Evolutionary conservation across 2,888 invertebrate genomes (phyloP), one percentile per base, ranked within the genome.

Genomic region (Siphonodentalium dalli): DNA sequence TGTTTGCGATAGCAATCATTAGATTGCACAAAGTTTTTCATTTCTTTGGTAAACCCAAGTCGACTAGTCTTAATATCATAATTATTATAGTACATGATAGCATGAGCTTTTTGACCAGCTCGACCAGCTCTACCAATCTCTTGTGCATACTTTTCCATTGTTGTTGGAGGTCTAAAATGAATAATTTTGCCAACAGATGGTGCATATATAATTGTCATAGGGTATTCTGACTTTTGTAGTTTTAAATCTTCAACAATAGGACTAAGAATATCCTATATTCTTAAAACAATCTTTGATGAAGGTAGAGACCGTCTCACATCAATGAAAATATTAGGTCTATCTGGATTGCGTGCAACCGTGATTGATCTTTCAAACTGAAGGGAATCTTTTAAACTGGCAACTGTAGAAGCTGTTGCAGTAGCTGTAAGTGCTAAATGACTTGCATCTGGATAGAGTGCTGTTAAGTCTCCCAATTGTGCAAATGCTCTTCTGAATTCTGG

Each of bases 91-190:
- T 54, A 61, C 13, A 50, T 29, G 2, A 52, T 38, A 24, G 61
- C 61, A 5, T 24, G n/a, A 7, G 58, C 44, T 7, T 33, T 26
- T 41, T 63, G 51, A 15, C 56, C 61, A 26, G 33, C 43, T n/a
- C 61, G 41, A 13, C 58, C 63, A 28, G 63, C 55, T 47, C 60
- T 26, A 13, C 63, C 61, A 21, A 63, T 51, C 38, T 61, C 63
- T 43, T 58, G 63, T 26, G 52, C 23, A 29, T 58, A 63, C 9
- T 48, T 39, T 29, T 61, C 58, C 5, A 58, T 31, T 27, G 43
- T 42, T n/a, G 61, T 64, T 23, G 59, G 59, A 9, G 64, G 61
- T 20, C 54, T 37, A 38, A 43, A 61, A 28, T 62, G 63, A 18
- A 64, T 46, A 6, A 61, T 49, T 35, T 51, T 42, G 7, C 34